Evolutionary conservation across 2,888 invertebrate genomes (phyloP), one percentile per base, ranked within the genome.

Genomic region (Tenthredo distinguenda): DNA sequence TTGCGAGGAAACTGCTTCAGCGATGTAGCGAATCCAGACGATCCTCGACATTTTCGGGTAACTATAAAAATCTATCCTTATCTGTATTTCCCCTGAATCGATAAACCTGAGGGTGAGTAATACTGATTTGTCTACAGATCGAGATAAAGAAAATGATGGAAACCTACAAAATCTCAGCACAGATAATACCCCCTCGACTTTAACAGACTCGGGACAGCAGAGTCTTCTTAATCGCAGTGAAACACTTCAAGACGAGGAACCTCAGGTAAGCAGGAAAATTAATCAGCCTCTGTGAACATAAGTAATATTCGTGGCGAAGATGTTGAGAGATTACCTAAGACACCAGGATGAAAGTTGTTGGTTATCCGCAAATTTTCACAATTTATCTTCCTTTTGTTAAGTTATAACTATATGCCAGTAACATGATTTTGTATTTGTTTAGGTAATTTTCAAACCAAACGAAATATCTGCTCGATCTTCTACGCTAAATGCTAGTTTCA

Each of bases 401-500:
- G 37, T 58, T 58, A 15, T 40, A 50, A 34, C n/a, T 76, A 40
- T 58, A 74, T 84, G 15, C 68, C 34, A 34, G 58, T 84, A 21
- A 1, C 43, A 40, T n/a, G 9, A 31, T 74, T 43, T 43, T n/a
- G 10, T 43, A n/a, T 85, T 86, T 79, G 85, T 84, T 12, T 71
- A 93, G 93, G 86, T 93, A 12, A 81, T 87, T 40, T 93, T 93
- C 85, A 91, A 92, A 84, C 92, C 92, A 10, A 89, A 87, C 18
- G 93, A 93, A 88, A 93, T 93, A 86, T 89, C 89, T 6, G 93
- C 91, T 1, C 90, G 92, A 31, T 93, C 93, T 1, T 92, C 93
- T 1, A 90, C 86, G 62, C 85, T 91, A 77, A 91, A 88, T 84
- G 89, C 86, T 86, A 88, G 84, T 84, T 85, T 85, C 7, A 90